Evolutionary conservation across 1,140 invertebrate species (phyloP).

Genomic region (Megalopta genalis): DNA sequence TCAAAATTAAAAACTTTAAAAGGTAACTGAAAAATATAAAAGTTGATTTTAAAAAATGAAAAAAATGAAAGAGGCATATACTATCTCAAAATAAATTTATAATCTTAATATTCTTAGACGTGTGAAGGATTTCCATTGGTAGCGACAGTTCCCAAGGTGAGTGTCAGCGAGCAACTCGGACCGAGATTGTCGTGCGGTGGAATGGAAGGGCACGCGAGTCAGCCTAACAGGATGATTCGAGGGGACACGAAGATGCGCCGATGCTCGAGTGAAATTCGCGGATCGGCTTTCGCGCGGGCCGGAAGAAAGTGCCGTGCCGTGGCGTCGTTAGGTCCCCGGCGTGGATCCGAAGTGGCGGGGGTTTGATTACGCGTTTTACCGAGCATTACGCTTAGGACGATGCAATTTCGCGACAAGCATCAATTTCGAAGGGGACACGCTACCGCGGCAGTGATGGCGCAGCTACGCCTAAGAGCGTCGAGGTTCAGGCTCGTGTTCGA

Average conservation of each 20-base stretch:
- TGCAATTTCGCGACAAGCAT: conserved; percentile 60
- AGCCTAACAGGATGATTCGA: neutral
- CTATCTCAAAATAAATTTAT: too few species aligned
- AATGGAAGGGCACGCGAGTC: too few species aligned
- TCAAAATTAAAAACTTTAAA: too few species aligned
- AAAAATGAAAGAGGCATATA: too few species aligned
- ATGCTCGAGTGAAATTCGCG: neutral
- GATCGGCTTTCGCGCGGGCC: neutral
- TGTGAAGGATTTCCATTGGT: too few species aligned
- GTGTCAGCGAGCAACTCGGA: too few species aligned
- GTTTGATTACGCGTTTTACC: conserved; percentile 61
- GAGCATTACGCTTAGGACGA: conserved; percentile 63
- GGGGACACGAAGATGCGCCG: neutral
- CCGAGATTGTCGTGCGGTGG: too few species aligned
- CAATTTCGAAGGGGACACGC: conserved; percentile 62
- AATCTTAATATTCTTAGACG: too few species aligned
- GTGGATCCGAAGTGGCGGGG: conserved; percentile 19
- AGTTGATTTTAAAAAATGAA: too few species aligned
- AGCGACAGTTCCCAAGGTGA: too few species aligned
- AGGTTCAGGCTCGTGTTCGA: conserved; percentile 64
- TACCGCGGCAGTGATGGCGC: conserved; percentile 36
- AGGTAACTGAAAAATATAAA: too few species aligned
- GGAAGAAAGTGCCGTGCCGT: conserved; percentile 18
- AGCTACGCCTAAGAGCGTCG: conserved; percentile 42
- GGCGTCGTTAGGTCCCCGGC: conserved; percentile 13